These are phyloP conservation scores for Serrognathus titanus DNA, from an alignment of 2,888 invertebrate species.

Conservation along the genomic window DNA sequence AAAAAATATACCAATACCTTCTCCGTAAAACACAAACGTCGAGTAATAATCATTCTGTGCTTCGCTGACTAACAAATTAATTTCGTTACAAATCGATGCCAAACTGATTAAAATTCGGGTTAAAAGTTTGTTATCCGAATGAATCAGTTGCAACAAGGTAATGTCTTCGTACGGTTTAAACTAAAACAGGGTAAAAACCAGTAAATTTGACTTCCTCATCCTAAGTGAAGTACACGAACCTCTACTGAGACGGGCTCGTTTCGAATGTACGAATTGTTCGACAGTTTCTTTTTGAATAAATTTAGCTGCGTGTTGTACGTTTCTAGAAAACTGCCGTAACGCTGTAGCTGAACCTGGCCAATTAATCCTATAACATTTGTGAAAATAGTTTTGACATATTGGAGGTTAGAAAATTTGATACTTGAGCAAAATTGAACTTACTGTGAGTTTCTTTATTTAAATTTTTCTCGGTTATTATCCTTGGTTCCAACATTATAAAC, in stretches of 20 bases:
- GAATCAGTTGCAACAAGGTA: slow-evolving; percentile 65
- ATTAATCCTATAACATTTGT: slow-evolving; percentile 42
- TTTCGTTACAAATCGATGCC: slow-evolving; percentile 75
- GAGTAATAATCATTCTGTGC: slow-evolving; percentile 62
- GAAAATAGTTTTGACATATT: slow-evolving; percentile 17
- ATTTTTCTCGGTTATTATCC: slow-evolving; percentile 41
- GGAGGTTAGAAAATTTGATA: slow-evolving; percentile 7
- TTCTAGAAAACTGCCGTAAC: slow-evolving; percentile 55
- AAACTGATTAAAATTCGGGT: slow-evolving; percentile 78
- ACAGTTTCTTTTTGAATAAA: slow-evolving; percentile 39
- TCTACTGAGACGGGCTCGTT: slow-evolving; percentile 29
- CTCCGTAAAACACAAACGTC: slow-evolving; percentile 65
- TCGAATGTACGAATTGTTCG: slow-evolving; percentile 30
- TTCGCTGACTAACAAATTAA: slow-evolving; percentile 63
- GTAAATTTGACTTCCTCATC: background rate
- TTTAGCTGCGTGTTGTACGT: slow-evolving; percentile 43
- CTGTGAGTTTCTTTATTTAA: slow-evolving; percentile 47
- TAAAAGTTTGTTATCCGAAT: slow-evolving; percentile 79
- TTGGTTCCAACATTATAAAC: slow-evolving; percentile 41
- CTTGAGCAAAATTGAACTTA: slow-evolving; percentile 31
- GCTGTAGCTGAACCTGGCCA: slow-evolving; percentile 54
- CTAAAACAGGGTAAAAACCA: slow-evolving; percentile 32
- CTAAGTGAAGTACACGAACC: slow-evolving; percentile 23
- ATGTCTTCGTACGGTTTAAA: slow-evolving; percentile 60
- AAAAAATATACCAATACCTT: slow-evolving; percentile 47